Evolutionary conservation across 2,888 invertebrate species (phyloP), one percentile per base, ranked within the genome.

Genomic region (Idaea aversata): DNA sequence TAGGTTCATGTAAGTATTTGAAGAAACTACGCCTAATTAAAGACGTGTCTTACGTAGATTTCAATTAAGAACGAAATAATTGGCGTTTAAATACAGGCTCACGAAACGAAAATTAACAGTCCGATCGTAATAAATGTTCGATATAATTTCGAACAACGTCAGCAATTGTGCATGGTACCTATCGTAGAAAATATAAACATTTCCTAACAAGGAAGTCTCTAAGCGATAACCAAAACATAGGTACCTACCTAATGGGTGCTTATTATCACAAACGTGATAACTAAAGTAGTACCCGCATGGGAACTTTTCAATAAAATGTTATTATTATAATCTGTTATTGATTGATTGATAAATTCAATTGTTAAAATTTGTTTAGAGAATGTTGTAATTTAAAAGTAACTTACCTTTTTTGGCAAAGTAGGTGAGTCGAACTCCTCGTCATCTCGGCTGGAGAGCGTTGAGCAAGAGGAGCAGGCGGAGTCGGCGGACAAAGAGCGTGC

Each of bases 391-490:
- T 72, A 68, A 62, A 67, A 65, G 64, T 65, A 59, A 84, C 92
- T 87, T 60, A 93, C 93, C 93, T 93, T 93, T 86, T 93, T 93
- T 68, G 89, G 88, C 75, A 91, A 79, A 68, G 90, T 80, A 36
- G 89, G 88, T 57, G 93, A 86, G 70, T 91, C 92, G 77, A 88
- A 90, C 78, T 94, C 93, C 61, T 95, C 94, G 68, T 95, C 96
- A 60, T 96, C 96, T 71, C 96, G 96, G 63, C 95, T 95, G 84
- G 96, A 96, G 61, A 95, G 92, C 62, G 95, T 95, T 10, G 96
- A 96, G 78, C 95, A 96, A 3, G 95, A 95, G 6, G 96, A 96
- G 80, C 96, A 96, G 69, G 96, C 95, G 1, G 97, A 96, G 65
- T 95, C 95, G 0, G 95, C 94, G 15, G 95, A 94, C 72, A 94